Base-by-base conservation (phyloP, 2,113 vertebrate genomes). In the Xiphophorus couchianus region DNA sequence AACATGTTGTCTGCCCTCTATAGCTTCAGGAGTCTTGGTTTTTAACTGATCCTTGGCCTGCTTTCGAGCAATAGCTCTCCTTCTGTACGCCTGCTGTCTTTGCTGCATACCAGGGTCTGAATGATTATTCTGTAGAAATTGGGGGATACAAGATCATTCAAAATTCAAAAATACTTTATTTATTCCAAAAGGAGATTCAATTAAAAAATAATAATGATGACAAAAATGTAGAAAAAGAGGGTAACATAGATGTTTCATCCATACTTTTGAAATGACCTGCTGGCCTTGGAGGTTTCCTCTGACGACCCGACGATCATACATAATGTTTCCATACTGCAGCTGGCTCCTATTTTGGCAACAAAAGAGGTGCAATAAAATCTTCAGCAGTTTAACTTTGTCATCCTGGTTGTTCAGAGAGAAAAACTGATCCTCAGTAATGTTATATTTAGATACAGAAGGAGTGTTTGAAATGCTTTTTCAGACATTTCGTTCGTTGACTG, bases 281-380 rank as follows among this genome's bases (percentile, higher is more conserved):
- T 95, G 86, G 2, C 95, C 93, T 0, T 96, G 95, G 0, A 96
- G 97, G 81, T 94, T 97, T 84, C 98, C 97, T n/a, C 97, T 95
- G 84, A 98, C 94, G 76, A 99, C 96, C 17, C 96, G 95, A 0
- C 94, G 88, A 84, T 99, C 98, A 37, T 95, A 95, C 96, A 97
- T 98, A 51, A 99, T 96, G 89, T 98, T 98, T 77, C 94, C 93
- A 60, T 91, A 95, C 17, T 3, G 84, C 5, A 22, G 1, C 0
- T 86, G 76, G 0, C 74, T 74, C 78, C 97, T 98, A 90, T 6
- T 84, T 86, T 35, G 75, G 0, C 79, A 66, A 66, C 31, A 30
- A 48, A 48, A 67, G 66, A 66, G 71, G 58, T 2, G 77, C 27
- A 77, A 12, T 6, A 3, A 54, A 25, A 3, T 66, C 35, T 39